A percentile compares a stretch with the other conserved stretches of the same genome.
Evolutionary conservation across 2,888 invertebrate species (phyloP).

Genomic region (Chesias legatella): DNA sequence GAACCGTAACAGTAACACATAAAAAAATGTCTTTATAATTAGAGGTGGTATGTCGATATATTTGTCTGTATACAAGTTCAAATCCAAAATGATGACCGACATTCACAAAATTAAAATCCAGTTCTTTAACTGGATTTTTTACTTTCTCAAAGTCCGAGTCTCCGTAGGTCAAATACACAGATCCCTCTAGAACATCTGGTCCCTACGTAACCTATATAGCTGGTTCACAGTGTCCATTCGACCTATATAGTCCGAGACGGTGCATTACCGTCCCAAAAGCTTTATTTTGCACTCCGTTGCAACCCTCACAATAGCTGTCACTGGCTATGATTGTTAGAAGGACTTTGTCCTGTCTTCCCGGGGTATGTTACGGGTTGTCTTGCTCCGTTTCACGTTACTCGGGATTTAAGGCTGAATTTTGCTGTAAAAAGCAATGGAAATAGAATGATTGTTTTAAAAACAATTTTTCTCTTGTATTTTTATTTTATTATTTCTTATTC

Average conservation of each 20-base stretch:
- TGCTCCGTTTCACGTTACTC: slow-evolving; percentile 4
- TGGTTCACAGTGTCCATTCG: neutral
- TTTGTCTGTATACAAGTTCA: too few species aligned
- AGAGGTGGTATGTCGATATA: too few species aligned
- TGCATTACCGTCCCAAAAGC: slow-evolving; percentile 40
- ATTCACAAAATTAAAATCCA: too few species aligned
- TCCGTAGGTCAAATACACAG: too few species aligned
- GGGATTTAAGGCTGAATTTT: slow-evolving; percentile 2
- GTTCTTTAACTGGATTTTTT: too few species aligned
- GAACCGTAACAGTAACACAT: too few species aligned
- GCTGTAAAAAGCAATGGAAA: neutral
- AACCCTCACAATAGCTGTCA: slow-evolving; percentile 32
- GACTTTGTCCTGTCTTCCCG: slow-evolving; percentile 26
- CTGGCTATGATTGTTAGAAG: slow-evolving; percentile 32
- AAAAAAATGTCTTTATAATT: too few species aligned
- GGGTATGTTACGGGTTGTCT: slow-evolving; percentile 14
- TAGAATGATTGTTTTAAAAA: too few species aligned
- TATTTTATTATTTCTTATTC: too few species aligned
- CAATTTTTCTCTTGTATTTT: too few species aligned
- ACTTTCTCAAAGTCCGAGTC: too few species aligned
- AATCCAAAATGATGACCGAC: too few species aligned
- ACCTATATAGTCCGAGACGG: neutral
- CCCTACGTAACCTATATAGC: neutral
- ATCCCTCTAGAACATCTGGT: neutral
- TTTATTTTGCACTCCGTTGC: slow-evolving; percentile 42